Evolutionary conservation across 2,797 vertebrate genomes (phyloP).

Genomic region (Nyctalus aviator): DNA sequence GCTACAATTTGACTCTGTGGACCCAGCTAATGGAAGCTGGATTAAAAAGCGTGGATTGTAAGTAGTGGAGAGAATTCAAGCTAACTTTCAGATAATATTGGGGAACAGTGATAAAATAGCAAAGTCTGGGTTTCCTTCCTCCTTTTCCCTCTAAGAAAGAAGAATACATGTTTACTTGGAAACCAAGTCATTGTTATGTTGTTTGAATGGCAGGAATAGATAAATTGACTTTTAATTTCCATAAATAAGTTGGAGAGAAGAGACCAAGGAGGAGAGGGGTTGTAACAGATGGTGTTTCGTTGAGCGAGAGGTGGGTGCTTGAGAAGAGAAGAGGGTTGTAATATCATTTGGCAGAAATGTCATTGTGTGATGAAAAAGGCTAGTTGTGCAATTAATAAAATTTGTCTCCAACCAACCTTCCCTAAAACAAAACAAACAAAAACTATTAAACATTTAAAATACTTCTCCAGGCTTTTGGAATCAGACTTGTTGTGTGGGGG

Average conservation of each 20-base stretch:
- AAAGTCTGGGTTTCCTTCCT: not conserved
- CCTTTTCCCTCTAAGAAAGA: not conserved
- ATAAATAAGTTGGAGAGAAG: not conserved
- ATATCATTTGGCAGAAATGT: conserved; percentile 15
- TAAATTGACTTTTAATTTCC: not conserved
- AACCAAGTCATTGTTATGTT: not conserved
- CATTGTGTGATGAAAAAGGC: not conserved
- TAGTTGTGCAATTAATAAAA: not conserved
- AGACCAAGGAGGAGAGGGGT: not conserved
- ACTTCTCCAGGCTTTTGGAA: not conserved
- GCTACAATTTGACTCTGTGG: not conserved
- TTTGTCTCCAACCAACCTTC: not conserved
- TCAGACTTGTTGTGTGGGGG: not conserved
- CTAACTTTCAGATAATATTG: conserved; percentile 19
- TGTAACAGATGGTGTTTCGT: not conserved
- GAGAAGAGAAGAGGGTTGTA: not conserved
- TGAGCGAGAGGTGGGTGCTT: not conserved
- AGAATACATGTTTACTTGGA: not conserved
- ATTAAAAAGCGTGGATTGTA: not conserved
- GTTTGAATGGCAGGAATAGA: not conserved
- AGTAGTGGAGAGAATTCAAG: not conserved
- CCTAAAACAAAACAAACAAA: not conserved
- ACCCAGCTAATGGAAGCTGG: not conserved
- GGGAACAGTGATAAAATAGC: not conserved
- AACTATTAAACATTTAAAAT: not conserved